A percentile compares a stretch with the other conserved stretches of the same genome.
These are phyloP conservation scores for Scaptomyza polygonia DNA, from an alignment of 2,888 invertebrate genomes.

Conservation along the genomic window DNA sequence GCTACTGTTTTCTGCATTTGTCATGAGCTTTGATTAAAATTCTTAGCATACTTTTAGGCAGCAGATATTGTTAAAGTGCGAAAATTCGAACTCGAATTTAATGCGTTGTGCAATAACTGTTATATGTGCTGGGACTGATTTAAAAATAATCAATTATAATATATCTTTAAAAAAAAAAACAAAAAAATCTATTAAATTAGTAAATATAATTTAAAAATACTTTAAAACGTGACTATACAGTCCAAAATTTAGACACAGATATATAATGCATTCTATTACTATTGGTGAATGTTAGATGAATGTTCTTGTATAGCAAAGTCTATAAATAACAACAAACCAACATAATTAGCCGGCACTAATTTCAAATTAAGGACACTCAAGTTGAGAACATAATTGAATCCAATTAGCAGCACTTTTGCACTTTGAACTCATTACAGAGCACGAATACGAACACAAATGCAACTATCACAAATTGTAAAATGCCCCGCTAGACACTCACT, in stretches of 20 bases:
- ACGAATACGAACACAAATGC: constrained; percentile 37
- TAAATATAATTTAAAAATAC: too few relatives aligned
- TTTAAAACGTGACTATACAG: too few relatives aligned
- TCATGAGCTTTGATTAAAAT: accelerated
- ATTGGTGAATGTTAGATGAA: too few relatives aligned
- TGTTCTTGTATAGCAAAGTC: too few relatives aligned
- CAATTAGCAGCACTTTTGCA: constrained; percentile 69
- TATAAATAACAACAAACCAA: neutral
- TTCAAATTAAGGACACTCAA: constrained; percentile 33
- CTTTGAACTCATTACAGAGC: constrained; percentile 59
- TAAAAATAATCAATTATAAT: too few relatives aligned
- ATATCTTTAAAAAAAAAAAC: too few relatives aligned
- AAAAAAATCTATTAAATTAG: too few relatives aligned
- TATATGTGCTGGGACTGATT: neutral
- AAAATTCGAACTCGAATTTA: constrained; percentile 20
- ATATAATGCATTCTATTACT: too few relatives aligned
- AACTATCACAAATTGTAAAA: constrained; percentile 56
- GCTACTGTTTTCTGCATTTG: constrained; percentile 6
- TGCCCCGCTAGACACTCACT: constrained; percentile 41
- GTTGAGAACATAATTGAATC: constrained; percentile 54
- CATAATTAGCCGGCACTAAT: constrained; percentile 19
- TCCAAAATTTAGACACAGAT: too few relatives aligned
- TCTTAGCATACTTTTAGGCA: constrained; percentile 35
- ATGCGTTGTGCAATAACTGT: neutral
- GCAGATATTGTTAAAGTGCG: neutral